Conservation (phyloP, 2,888 invertebrate species). For the Hemicrepidius hirtus region DNA sequence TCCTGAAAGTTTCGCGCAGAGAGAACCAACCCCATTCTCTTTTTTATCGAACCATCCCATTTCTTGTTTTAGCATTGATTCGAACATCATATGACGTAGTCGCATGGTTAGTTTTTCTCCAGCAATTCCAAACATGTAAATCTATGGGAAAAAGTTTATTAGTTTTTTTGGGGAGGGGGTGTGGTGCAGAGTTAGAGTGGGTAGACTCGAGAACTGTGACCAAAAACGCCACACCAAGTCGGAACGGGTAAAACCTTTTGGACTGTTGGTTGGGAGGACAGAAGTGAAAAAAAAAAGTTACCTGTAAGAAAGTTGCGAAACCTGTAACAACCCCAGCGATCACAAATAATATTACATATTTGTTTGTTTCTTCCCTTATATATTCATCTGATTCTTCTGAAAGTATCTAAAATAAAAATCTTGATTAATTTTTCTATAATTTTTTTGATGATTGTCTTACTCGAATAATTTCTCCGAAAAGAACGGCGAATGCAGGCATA, state of each 20-base stretch:
- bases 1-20: constrained; percentile 84
- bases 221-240: no score
- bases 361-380: constrained; percentile 76
- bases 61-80: constrained; percentile 82
- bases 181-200: no score
- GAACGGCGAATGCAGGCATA: constrained; percentile 83
- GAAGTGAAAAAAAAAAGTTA: no score
- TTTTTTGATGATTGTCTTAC: no score
- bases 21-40: constrained; percentile 82
- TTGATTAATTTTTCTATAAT: neutral
- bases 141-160: constrained; percentile 58
- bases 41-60: constrained; percentile 85
- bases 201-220: no score
- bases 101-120: constrained; percentile 87
- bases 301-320: constrained; percentile 80
- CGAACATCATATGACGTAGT: constrained; percentile 80
- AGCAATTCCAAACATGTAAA: constrained; percentile 81
- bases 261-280: no score
- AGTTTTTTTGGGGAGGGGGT: no score
- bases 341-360: constrained; percentile 80
- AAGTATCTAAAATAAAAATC: constrained; percentile 71
- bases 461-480: constrained; percentile 83
- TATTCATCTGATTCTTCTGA: constrained; percentile 72
- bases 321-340: constrained; percentile 80
- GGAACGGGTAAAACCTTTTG: no score